Base-by-base conservation (phyloP, 2,888 invertebrate species). In the Candidula unifasciata region DNA sequence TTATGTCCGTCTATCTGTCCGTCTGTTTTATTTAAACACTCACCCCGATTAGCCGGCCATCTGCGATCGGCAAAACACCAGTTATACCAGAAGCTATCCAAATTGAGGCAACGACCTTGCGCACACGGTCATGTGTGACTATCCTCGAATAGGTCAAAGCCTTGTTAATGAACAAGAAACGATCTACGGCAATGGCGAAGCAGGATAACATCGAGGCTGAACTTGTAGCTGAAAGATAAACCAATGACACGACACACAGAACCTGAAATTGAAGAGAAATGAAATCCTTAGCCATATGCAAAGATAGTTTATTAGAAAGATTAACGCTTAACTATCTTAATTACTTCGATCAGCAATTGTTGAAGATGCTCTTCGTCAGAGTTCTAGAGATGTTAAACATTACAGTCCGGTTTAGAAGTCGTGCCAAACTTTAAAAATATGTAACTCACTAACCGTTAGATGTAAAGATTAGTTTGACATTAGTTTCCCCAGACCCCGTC, bases 151-250 rank as follows among this genome's bases (percentile, higher is more conserved):
- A 83, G 2, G 37, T 35, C 37, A 83, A 13, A 13, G 83, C 71
- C 27, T 71, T 74, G 57, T 79, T 30, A 60, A 83, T 83, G 57
- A 79, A 83, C 78, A 83, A 60, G 71, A 79, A 83, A 6, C 83
- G 54, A 44, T 83, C 83, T 2, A 83, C 78, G 35, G 83, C 83
- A 33, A 83, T 83, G 83, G 83, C 78, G 79, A 84, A 71, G 66
- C 82, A 83, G 30, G 60, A 64, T 16, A 52, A 33, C 60, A 84
- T 37, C 35, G 80, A 84, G 2, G 74, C 78, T 54, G 16, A 44
- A n/a, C 52, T 54, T 13, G 68, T 37, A 6, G 68, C 77, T 8
- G 66, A 52, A 24, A 82, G 16, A 18, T 27, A 27, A 1, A 80
- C 54, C 1, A 68, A 8, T 10, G 30, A 27, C 21, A 54, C 2